These are phyloP conservation scores for Lasioglossum zephyrum DNA, from an alignment of 2,888 invertebrate species.

Conservation along the genomic window DNA sequence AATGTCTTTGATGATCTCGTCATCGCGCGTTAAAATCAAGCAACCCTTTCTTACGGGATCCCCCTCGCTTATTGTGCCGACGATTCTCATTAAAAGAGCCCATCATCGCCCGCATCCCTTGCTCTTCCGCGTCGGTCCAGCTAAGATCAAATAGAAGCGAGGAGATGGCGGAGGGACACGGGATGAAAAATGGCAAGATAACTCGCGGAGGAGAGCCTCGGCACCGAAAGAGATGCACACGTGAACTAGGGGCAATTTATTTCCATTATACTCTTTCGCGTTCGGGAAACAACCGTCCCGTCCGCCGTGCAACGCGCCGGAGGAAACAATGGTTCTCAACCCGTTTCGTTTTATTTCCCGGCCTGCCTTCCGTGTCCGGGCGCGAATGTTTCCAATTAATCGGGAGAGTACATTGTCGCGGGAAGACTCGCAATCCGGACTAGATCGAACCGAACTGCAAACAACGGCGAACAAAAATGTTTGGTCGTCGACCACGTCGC, in stretches of 20 bases:
- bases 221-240: slow-evolving; percentile 16
- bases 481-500: not conserved
- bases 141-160: slow-evolving; percentile 70
- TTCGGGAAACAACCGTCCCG: slow-evolving; percentile 28
- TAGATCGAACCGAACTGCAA: not conserved
- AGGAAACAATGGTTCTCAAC: slow-evolving; percentile 40
- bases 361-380: slow-evolving; percentile 11
- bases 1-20: slow-evolving; percentile 34
- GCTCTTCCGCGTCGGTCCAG: slow-evolving; percentile 65
- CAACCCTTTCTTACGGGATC: slow-evolving; percentile 30
- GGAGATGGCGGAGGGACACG: slow-evolving; percentile 2
- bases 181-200: not conserved
- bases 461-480: not conserved
- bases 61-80: slow-evolving; percentile 13
- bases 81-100: slow-evolving; percentile 55
- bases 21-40: slow-evolving; percentile 33
- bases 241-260: slow-evolving; percentile 69
- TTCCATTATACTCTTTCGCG: slow-evolving; percentile 68
- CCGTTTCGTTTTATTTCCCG: slow-evolving; percentile 16
- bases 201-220: slow-evolving; percentile 17
- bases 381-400: slow-evolving; percentile 56
- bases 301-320: not conserved
- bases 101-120: slow-evolving; percentile 67
- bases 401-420: slow-evolving; percentile 14
- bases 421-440: not conserved